phyloP scores from a whole-genome alignment of 2,113 vertebrate species.

The Corythornis vintsioides region DNA sequence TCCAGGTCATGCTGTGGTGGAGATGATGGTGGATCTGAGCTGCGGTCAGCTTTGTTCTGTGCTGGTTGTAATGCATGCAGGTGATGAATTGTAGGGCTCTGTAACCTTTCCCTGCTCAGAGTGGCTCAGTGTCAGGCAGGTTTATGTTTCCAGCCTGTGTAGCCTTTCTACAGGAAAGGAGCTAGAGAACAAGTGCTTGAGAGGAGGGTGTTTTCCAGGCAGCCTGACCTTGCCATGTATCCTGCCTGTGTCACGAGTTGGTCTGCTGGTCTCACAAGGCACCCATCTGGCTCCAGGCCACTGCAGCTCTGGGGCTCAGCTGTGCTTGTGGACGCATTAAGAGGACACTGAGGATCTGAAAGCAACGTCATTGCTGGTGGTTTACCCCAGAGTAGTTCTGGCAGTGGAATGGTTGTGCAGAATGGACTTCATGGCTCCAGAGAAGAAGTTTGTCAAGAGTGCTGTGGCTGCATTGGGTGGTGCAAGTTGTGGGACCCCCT shows the following conservation, averaged over 20 bases:
- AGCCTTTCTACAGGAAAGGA: neutral
- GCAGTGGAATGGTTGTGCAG: neutral
- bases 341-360: neutral
- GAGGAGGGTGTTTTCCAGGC: neutral
- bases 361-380: rapidly evolving
- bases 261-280: neutral
- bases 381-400: neutral
- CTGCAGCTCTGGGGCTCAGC: neutral
- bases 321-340: neutral
- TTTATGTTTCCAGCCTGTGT: neutral
- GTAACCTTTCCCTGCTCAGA: rapidly evolving
- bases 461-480: rapidly evolving
- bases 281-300: neutral
- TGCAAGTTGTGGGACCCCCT: neutral
- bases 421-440: neutral
- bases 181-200: neutral
- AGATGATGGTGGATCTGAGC: neutral
- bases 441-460: neutral
- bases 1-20: neutral
- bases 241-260: neutral
- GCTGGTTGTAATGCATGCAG: neutral
- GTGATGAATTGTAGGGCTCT: neutral
- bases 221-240: neutral
- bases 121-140: rapidly evolving
- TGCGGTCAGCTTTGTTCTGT: neutral